These are phyloP conservation scores for Sciaenops ocellatus DNA, from an alignment of 2,797 vertebrate genomes.

Conservation along the genomic window DNA sequence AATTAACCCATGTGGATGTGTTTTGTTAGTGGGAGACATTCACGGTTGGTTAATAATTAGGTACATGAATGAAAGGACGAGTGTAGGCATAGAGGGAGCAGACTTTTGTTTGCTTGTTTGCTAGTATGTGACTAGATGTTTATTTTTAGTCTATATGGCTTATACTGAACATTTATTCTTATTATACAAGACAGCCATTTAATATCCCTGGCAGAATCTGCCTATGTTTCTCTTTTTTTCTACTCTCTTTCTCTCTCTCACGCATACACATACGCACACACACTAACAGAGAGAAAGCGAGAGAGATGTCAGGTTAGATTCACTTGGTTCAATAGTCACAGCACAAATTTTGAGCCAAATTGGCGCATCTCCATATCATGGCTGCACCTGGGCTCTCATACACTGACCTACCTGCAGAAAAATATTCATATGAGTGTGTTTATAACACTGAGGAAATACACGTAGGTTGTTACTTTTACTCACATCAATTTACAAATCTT, in stretches of 20 bases:
- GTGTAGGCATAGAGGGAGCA: background rate
- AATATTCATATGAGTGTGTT: constrained; percentile 15
- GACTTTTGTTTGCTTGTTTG: background rate
- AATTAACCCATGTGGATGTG: constrained; percentile 34
- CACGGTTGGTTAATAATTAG: constrained; percentile 7
- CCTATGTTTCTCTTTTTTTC: background rate
- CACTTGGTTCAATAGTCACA: constrained; percentile 62
- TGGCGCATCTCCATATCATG: constrained; percentile 39
- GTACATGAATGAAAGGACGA: background rate
- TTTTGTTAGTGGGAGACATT: constrained; percentile 17
- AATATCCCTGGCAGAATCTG: constrained; percentile 10
- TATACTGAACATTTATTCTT: constrained; percentile 11
- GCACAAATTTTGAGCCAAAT: constrained; percentile 58
- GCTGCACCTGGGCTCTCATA: constrained; percentile 65
- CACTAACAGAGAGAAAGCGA: background rate
- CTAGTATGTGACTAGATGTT: background rate
- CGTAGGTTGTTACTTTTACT: background rate
- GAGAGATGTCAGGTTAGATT: constrained; percentile 62
- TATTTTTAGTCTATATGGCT: constrained; percentile 10
- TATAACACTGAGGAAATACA: background rate
- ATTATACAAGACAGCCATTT: constrained; percentile 21
- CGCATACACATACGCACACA: background rate
- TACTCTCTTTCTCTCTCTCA: background rate
- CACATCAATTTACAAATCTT: background rate
- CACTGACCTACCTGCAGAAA: constrained; percentile 41